Base-by-base conservation (phyloP, 2,888 invertebrate genomes). In the Emmelina monodactyla region DNA sequence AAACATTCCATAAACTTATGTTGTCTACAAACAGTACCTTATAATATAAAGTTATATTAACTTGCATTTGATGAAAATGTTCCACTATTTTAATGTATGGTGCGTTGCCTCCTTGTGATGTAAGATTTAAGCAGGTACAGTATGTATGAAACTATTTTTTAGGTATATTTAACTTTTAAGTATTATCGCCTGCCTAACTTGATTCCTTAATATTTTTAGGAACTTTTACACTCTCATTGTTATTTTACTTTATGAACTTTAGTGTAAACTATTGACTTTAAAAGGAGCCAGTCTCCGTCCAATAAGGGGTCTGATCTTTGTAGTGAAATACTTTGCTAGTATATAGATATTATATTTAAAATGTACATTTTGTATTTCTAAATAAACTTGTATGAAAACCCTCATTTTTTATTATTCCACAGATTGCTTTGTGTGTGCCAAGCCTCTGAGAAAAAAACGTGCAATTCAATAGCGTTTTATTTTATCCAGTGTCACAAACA, bases 141-240 rank as follows among this genome's bases (percentile, higher is more conserved):
- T n/a, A n/a, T n/a, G n/a, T n/a, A n/a, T n/a, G n/a, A n/a, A n/a
- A n/a, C n/a, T n/a, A n/a, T n/a, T n/a, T n/a, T n/a, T 36, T 35
- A 38, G 43, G 22, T 2, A 33, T 15, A 14, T 16, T 16, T 22
- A 11, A 16, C 14, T 11, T 30, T 28, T 19, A 13, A 38, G 25
- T 25, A 25, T 25, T 10, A 25, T 25, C 11, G 25, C 25, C 25
- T 3, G n/a, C n/a, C 11, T 13, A 34, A 7, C 11, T 25, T 25
- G 25, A 25, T 25, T 9, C 3, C 25, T 25, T 25, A 7, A 4
- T 25, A 25, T 10, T 25, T 25, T 25, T 25, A 30, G 6, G 16
- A 32, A 16, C 14, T 10, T 12, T 15, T 10, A 14, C 9, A 3
- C 4, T 15, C 16, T 15, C 12, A 6, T 12, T 6, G 5, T n/a